Conservation (phyloP, 1,140 invertebrate genomes). For the Aporrectodea caliginosa region DNA sequence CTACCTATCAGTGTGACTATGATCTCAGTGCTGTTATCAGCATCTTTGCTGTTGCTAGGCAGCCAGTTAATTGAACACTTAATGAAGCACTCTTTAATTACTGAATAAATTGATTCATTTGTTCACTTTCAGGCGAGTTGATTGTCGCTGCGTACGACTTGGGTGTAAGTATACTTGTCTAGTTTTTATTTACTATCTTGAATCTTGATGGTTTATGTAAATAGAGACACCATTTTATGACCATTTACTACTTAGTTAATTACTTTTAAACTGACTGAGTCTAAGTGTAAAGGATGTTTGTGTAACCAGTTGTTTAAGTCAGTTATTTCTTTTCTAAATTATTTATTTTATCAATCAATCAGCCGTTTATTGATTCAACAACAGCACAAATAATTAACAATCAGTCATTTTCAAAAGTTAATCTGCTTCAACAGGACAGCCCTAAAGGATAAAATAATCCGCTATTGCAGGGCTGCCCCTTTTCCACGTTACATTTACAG, state of each 20-base stretch:
- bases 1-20: constrained; percentile 1
- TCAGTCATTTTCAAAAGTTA: no score
- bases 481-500: no score
- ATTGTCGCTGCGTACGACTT: constrained; percentile 46
- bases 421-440: no score
- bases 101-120: not conserved
- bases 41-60: not conserved
- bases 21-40: no score
- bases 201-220: no score
- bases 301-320: not conserved
- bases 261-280: not conserved
- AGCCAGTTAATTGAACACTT: not conserved
- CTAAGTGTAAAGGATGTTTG: not conserved
- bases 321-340: not conserved
- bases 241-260: not conserved
- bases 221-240: not conserved
- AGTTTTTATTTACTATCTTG: no score
- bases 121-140: constrained; percentile 44
- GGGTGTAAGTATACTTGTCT: constrained; percentile 46
- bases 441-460: no score
- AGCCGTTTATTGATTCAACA: no score
- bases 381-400: no score
- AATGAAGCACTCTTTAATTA: not conserved
- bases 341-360: no score
- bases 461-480: no score